Percentiles rank a stretch among this genome's conserved stretches.
phyloP scores from a whole-genome alignment of 2,888 invertebrate species.

The Keiferia lycopersicella region DNA sequence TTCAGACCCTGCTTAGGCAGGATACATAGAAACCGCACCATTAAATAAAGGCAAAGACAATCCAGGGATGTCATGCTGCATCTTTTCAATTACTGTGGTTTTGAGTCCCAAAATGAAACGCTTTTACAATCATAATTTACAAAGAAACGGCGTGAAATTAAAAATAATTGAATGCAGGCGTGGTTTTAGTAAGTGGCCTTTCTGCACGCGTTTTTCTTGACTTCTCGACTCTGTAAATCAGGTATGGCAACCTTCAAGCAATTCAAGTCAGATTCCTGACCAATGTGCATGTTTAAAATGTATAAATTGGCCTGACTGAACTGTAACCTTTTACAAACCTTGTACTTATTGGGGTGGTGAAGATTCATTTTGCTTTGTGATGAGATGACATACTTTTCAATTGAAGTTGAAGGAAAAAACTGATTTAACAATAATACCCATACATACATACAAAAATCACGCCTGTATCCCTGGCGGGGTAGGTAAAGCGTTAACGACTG shows the following conservation, averaged over 20 bases:
- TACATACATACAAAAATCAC: too few species aligned
- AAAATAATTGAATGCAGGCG: slow-evolving; percentile 13
- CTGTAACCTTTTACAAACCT: neutral
- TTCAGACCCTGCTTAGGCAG: too few species aligned
- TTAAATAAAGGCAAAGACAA: too few species aligned
- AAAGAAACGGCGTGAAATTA: slow-evolving; percentile 18
- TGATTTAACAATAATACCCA: too few species aligned
- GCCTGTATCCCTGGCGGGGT: too few species aligned
- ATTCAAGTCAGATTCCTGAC: slow-evolving; percentile 10
- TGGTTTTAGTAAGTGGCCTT: neutral
- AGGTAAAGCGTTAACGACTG: too few species aligned
- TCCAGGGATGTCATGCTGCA: too few species aligned
- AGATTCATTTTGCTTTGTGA: neutral
- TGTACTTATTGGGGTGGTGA: neutral
- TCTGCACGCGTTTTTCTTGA: slow-evolving; percentile 3
- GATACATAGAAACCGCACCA: too few species aligned
- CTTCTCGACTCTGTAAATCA: neutral
- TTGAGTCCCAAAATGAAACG: neutral
- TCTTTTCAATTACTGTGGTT: neutral
- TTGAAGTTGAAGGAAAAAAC: neutral
- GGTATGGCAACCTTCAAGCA: neutral
- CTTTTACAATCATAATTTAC: slow-evolving; percentile 10
- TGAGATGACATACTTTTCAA: neutral
- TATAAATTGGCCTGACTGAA: slow-evolving; percentile 2
- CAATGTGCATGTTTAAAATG: neutral